Percentiles rank a stretch among this genome's conserved stretches.
Conservation (phyloP, 2,113 vertebrate species). For the Orthonyx spaldingii region DNA sequence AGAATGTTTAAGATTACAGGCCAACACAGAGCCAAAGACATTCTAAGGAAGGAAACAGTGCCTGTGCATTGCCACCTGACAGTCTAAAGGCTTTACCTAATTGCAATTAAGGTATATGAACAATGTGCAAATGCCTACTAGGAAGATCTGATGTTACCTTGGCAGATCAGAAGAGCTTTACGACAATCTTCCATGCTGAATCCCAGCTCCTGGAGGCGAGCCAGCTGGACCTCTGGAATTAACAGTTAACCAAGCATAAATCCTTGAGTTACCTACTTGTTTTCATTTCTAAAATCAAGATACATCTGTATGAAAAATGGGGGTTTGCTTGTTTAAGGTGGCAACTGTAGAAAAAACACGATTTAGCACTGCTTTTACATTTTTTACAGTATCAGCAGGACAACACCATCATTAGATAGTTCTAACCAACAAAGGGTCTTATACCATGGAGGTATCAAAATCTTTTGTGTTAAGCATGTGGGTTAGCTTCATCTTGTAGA, state of each 20-base stretch:
- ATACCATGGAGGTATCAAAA: background rate
- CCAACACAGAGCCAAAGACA: background rate
- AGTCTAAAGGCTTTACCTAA: background rate
- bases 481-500: background rate
- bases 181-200: conserved; percentile 89
- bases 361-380: background rate
- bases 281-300: background rate
- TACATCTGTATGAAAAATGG: background rate
- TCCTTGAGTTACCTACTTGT: background rate
- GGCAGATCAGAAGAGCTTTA: conserved; percentile 81
- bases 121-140: background rate
- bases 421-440: background rate
- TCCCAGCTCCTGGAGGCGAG: conserved; percentile 86
- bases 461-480: background rate
- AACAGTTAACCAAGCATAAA: background rate
- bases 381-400: background rate
- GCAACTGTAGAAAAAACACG: background rate
- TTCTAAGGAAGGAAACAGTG: background rate
- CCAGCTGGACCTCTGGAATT: conserved; percentile 81
- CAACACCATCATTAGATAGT: background rate
- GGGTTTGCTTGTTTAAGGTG: background rate
- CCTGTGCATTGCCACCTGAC: background rate
- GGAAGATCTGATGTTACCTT: conserved; percentile 73
- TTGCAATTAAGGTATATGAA: background rate
- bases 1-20: background rate